Percentiles rank a stretch among this genome's conserved stretches.
Evolutionary conservation across 2,113 vertebrate species (phyloP).

Genomic region (Scomber colias): DNA sequence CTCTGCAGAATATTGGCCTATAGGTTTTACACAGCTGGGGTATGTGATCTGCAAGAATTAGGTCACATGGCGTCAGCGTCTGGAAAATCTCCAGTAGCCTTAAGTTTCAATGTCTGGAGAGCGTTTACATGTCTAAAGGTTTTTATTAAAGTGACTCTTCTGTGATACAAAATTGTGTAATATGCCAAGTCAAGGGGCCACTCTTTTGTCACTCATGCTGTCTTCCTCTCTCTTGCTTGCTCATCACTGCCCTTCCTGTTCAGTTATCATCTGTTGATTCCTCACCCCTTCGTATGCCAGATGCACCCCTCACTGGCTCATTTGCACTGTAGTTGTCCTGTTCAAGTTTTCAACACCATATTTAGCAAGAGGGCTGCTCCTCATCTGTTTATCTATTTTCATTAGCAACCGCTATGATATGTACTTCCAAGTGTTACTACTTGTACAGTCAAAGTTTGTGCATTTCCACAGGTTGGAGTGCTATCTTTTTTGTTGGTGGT

Average conservation of each 20-base stretch:
- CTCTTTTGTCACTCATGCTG: neutral
- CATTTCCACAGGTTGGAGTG: no score
- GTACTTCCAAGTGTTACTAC: no score
- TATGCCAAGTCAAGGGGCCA: slow-evolving; percentile 12
- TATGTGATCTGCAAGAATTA: slow-evolving; percentile 57
- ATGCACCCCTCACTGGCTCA: neutral
- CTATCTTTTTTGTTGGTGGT: no score
- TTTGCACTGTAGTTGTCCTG: neutral
- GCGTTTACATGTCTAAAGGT: slow-evolving; percentile 47
- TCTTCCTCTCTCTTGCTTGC: neutral
- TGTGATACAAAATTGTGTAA: slow-evolving; percentile 25
- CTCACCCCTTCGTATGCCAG: neutral
- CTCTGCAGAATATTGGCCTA: slow-evolving; percentile 9
- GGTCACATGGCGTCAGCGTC: slow-evolving; percentile 73
- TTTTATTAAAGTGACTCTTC: slow-evolving; percentile 34
- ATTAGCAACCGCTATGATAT: neutral
- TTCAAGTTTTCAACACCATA: neutral
- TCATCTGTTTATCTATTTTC: neutral
- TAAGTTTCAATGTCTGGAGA: slow-evolving; percentile 67
- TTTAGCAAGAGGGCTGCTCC: neutral
- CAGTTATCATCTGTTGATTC: neutral
- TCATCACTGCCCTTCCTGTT: neutral
- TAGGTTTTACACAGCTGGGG: slow-evolving; percentile 29
- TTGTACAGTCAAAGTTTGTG: neutral
- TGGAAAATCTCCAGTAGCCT: slow-evolving; percentile 70